phyloP scores from a whole-genome alignment of 1,140 invertebrate species.

The Rhagoletis zephyria region DNA sequence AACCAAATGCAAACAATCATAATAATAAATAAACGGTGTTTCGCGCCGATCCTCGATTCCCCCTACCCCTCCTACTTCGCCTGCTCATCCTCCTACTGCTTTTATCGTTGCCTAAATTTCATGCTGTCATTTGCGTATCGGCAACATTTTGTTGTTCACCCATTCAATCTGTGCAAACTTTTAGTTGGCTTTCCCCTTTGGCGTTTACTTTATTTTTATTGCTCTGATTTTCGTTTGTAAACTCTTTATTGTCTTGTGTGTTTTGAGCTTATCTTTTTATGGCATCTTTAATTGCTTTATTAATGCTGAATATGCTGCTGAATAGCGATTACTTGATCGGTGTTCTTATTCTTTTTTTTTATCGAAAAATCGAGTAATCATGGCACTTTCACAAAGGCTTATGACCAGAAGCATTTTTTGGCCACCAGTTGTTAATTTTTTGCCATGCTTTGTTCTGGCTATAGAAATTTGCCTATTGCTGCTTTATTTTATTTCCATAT shows the following conservation, averaged over 20 bases:
- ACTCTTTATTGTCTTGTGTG: background rate
- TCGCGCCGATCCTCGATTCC: background rate
- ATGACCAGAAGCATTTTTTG: too few relatives aligned
- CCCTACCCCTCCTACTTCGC: background rate
- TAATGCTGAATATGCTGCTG: background rate
- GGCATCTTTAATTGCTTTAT: background rate
- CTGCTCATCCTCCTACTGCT: background rate
- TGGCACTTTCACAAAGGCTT: too few relatives aligned
- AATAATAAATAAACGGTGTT: background rate
- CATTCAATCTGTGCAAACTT: background rate
- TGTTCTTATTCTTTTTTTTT: too few relatives aligned
- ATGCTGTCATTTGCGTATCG: background rate
- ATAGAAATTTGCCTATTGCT: too few relatives aligned
- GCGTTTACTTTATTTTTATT: background rate
- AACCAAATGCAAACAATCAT: background rate
- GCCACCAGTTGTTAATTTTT: too few relatives aligned
- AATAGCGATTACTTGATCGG: background rate
- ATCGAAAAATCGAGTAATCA: too few relatives aligned
- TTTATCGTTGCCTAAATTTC: background rate
- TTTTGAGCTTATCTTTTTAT: background rate
- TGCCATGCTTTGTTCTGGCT: too few relatives aligned
- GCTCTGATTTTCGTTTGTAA: too few relatives aligned
- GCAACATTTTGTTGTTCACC: constrained; percentile 20
- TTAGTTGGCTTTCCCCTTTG: background rate
- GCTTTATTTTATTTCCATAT: too few relatives aligned